Conservation (phyloP, 2,113 vertebrate species). For the Cyphomyrus discorhynchus region DNA sequence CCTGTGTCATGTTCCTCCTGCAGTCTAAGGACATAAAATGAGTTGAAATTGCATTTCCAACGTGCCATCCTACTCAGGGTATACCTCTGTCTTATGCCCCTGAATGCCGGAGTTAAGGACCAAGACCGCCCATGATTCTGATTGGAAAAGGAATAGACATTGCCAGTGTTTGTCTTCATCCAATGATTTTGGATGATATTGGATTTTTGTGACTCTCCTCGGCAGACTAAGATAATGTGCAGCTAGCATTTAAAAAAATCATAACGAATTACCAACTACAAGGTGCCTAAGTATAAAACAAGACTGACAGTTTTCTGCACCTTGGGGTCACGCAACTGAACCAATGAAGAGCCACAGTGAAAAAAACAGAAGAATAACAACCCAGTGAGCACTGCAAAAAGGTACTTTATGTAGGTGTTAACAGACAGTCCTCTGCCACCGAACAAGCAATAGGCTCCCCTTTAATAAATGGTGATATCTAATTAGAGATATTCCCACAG, state of each 20-base stretch:
- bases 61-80: neutral
- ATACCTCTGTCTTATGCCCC: neutral
- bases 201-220: neutral
- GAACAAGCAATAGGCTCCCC: neutral
- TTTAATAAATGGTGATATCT: neutral
- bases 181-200: neutral
- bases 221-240: neutral
- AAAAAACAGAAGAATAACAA: neutral
- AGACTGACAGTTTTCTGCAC: neutral
- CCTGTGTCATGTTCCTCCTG: neutral
- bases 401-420: neutral
- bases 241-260: neutral
- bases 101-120: neutral
- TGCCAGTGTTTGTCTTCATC: neutral
- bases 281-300: neutral
- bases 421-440: neutral
- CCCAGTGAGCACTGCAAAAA: neutral
- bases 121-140: neutral
- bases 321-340: neutral
- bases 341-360: neutral
- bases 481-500: neutral
- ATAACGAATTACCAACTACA: neutral
- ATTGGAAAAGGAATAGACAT: neutral
- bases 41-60: neutral
- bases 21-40: neutral